phyloP scores from a whole-genome alignment of 2,113 vertebrate species.

The Microcebus ravelobensis region DNA sequence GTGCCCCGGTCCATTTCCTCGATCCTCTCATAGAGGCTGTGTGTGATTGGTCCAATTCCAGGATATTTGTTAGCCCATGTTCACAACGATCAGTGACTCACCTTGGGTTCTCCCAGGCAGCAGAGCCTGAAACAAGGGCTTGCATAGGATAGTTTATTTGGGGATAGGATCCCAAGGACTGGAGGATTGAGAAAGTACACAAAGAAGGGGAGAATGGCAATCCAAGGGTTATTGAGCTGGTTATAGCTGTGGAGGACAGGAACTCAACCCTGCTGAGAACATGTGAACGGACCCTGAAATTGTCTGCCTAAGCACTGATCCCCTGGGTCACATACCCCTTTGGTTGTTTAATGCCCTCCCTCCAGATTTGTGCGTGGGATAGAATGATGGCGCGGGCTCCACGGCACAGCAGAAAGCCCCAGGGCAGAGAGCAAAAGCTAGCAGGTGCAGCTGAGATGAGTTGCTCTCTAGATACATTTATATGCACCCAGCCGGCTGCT shows the following conservation, averaged over 20 bases:
- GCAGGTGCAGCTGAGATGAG: background rate
- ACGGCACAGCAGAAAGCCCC: background rate
- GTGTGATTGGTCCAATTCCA: background rate
- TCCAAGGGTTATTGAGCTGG: background rate
- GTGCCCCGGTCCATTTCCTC: background rate
- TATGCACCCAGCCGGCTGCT: background rate
- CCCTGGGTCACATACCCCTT: background rate
- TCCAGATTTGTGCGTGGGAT: background rate
- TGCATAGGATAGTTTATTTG: background rate
- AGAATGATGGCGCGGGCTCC: background rate
- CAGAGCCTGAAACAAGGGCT: background rate
- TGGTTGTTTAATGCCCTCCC: background rate
- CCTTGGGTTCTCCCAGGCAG: background rate
- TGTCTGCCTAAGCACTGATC: background rate
- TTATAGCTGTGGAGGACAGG: background rate
- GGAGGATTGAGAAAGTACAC: background rate
- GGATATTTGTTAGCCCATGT: background rate
- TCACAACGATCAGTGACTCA: background rate
- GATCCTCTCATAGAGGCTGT: background rate
- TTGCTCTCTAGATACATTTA: background rate
- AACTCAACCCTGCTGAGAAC: background rate
- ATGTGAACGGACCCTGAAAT: background rate
- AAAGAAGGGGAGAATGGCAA: background rate
- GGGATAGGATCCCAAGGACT: background rate
- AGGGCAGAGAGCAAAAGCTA: background rate